Evolutionary conservation across 2,888 invertebrate species (phyloP), one percentile per base, ranked within the genome.

Genomic region (Macrosoma leucophasiata): DNA sequence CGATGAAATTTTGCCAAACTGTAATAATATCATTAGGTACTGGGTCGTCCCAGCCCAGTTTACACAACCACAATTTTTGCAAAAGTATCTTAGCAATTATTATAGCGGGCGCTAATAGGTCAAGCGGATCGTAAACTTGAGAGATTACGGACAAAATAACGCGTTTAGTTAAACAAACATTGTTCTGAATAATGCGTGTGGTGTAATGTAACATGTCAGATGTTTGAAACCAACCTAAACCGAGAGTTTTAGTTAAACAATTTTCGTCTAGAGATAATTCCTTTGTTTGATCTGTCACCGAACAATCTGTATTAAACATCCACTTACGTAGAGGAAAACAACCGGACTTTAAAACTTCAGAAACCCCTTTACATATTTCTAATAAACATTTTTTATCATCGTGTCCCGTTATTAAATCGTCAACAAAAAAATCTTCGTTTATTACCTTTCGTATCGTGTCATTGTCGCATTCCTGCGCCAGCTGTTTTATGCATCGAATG

Each of bases 51-150:
- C 52, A 56, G n/a, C 29, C 39, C 1, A 48, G 4, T 31, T 49
- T 46, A 4, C 12, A 22, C 10, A 46, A 18, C 54, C 54, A 55
- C 8, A 52, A 28, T 25, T 48, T 43, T 27, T 54, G 51, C 5
- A 55, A 41, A n/a, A 52, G 10, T 5, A 52, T 39, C 38, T 55
- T 57, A n/a, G 36, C 41, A 4, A 42, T 13, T 10, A 50, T 42
- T 1, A 43, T 39, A 6, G 29, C 26, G 2, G 52, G 49, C 8
- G 39, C 19, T 21, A 57, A 20, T 6, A 48, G 36, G 2, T 47
- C 50, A 9, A 52, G 23, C 1, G 54, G 52, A 18, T 55, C 50
- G 25, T 39, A 55, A 1, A 55, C 37, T 29, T 48, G 43, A 4
- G 55, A 38, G 12, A 45, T 36, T 10, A 24, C 29, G 5, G 51